Conservation (phyloP, 2,797 vertebrate species). For the Schizopygopsis pylzovi region DNA sequence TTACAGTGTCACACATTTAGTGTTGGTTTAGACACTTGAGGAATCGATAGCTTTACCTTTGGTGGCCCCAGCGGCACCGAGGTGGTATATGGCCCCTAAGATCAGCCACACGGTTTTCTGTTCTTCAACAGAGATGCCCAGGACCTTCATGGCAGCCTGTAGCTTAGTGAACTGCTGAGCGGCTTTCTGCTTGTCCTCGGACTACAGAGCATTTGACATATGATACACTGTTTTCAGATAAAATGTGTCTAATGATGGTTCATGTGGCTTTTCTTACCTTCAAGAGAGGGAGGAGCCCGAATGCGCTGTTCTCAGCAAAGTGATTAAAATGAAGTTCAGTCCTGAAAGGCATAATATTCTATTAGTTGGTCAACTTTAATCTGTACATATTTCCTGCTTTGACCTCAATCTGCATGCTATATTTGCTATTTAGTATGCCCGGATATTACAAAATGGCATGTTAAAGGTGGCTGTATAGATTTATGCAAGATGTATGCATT, state of each 20-base stretch:
- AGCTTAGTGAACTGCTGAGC: slow-evolving; percentile 94
- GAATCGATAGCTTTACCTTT: slow-evolving; percentile 82
- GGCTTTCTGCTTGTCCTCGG: slow-evolving; percentile 93
- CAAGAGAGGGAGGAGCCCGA: slow-evolving; percentile 84
- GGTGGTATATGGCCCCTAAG: slow-evolving; percentile 92
- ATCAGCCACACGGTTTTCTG: slow-evolving; percentile 94
- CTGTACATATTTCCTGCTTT: not conserved
- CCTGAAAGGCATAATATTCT: slow-evolving; percentile 69
- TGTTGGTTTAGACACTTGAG: not conserved
- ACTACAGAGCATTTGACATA: slow-evolving; percentile 68
- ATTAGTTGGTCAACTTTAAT: not conserved
- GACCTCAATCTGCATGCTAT: not conserved
- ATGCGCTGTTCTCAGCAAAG: slow-evolving; percentile 90
- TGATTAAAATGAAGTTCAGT: slow-evolving; percentile 97
- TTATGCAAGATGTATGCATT: not conserved
- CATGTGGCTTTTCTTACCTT: slow-evolving; percentile 79
- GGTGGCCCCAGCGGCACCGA: slow-evolving; percentile 93
- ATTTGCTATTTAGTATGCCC: not conserved
- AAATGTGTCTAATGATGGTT: not conserved
- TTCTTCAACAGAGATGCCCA: slow-evolving; percentile 89
- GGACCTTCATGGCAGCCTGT: slow-evolving; percentile 94
- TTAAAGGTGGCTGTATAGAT: not conserved
- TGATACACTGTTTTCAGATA: not conserved
- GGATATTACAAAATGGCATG: not conserved
- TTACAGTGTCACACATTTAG: not conserved